Evolutionary conservation across 2,797 vertebrate species (phyloP).

Genomic region (Dipus sagitta): DNA sequence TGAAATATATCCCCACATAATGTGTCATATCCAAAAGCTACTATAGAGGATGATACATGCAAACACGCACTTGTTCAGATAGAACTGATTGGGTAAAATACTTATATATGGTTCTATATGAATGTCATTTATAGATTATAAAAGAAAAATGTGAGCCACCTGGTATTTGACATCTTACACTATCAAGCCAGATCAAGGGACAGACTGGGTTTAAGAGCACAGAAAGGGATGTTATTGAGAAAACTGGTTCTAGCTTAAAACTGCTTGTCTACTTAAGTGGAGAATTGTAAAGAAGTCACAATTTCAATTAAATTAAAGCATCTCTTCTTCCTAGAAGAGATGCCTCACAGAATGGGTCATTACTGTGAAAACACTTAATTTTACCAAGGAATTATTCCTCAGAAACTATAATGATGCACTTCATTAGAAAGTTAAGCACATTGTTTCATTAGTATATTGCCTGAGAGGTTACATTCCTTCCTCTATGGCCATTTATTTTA

Average conservation of each 20-base stretch:
- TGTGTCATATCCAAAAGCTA: constrained; percentile 63
- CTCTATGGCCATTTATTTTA: background rate
- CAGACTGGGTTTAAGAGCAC: background rate
- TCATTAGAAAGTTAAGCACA: constrained; percentile 46
- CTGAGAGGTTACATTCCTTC: background rate
- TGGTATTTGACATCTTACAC: constrained; percentile 12
- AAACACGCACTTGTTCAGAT: constrained; percentile 63
- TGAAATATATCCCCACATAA: constrained; percentile 52
- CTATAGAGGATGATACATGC: constrained; percentile 44
- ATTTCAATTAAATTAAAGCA: constrained; percentile 54
- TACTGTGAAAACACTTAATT: constrained; percentile 46
- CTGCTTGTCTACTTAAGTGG: constrained; percentile 19
- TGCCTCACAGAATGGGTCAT: too few relatives aligned
- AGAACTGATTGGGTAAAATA: constrained; percentile 66
- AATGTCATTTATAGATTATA: constrained; percentile 72
- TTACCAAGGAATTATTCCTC: constrained; percentile 18
- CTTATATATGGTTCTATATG: constrained; percentile 68
- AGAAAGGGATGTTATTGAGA: background rate
- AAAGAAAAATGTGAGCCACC: constrained; percentile 67
- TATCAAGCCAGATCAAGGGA: constrained; percentile 23
- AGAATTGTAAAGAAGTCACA: constrained; percentile 5
- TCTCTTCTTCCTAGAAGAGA: background rate
- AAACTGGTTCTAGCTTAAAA: background rate
- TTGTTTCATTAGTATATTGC: background rate
- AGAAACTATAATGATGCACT: constrained; percentile 35